phyloP scores from a whole-genome alignment of 2,888 invertebrate species.

The Leucoma salicis region DNA sequence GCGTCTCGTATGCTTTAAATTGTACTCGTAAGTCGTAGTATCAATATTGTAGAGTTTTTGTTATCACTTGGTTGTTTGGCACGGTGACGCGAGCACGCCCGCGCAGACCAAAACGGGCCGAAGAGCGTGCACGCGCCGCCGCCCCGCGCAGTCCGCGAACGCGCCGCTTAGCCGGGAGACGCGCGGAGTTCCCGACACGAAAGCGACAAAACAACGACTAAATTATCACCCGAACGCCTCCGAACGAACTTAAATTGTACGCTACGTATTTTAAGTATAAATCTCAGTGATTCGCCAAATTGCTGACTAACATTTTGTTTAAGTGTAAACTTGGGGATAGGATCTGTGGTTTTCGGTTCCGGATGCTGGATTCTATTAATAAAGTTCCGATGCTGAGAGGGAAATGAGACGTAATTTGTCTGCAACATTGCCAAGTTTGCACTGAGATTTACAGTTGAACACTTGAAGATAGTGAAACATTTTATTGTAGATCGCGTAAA shows the following conservation, averaged over 20 bases:
- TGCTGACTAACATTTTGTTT: slow-evolving; percentile 26
- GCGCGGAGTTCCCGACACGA: slow-evolving; percentile 56
- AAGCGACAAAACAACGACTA: slow-evolving; percentile 13
- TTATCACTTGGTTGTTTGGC: slow-evolving; percentile 72
- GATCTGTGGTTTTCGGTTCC: slow-evolving; percentile 22
- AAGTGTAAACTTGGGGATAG: slow-evolving; percentile 39
- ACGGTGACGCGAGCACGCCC: slow-evolving; percentile 63
- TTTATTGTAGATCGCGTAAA: slow-evolving; percentile 59
- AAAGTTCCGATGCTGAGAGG: slow-evolving; percentile 54
- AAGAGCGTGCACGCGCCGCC: slow-evolving; percentile 24
- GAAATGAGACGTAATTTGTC: slow-evolving; percentile 65
- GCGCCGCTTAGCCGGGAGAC: slow-evolving; percentile 61
- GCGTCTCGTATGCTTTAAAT: too few species aligned
- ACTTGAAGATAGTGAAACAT: slow-evolving; percentile 60
- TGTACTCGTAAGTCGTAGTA: slow-evolving; percentile 41
- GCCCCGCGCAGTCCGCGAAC: slow-evolving; percentile 55
- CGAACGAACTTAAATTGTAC: slow-evolving; percentile 66
- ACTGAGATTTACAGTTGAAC: slow-evolving; percentile 55
- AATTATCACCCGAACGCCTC: slow-evolving; percentile 51
- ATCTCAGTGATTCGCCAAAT: slow-evolving; percentile 37
- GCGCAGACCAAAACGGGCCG: slow-evolving; percentile 56
- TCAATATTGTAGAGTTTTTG: slow-evolving; percentile 63
- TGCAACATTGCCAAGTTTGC: slow-evolving; percentile 71
- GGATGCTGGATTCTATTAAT: slow-evolving; percentile 64
- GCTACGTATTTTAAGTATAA: slow-evolving; percentile 42